These are phyloP conservation scores for Eubasilissa regina DNA, from an alignment of 1,140 invertebrate species.

Conservation along the genomic window DNA sequence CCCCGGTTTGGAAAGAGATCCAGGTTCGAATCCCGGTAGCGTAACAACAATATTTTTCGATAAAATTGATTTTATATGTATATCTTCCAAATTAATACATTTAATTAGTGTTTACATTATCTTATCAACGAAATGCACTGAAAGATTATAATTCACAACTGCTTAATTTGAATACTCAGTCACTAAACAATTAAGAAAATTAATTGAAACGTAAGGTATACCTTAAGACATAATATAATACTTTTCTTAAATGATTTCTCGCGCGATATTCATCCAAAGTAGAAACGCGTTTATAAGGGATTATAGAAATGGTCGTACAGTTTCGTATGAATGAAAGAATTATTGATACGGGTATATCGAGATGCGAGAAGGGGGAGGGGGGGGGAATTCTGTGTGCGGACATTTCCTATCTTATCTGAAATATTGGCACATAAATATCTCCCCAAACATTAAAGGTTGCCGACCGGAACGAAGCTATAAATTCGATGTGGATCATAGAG, in stretches of 20 bases:
- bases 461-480: constrained; percentile 35
- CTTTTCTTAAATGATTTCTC: background rate
- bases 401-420: constrained; percentile 43
- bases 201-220: too few relatives aligned
- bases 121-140: background rate
- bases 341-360: background rate
- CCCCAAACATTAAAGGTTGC: constrained; percentile 47
- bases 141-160: background rate
- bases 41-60: too few relatives aligned
- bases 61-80: too few relatives aligned
- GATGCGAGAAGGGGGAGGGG: background rate
- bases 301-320: background rate
- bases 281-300: background rate
- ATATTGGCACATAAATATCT: constrained; percentile 46
- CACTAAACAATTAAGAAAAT: background rate
- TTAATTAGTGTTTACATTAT: background rate
- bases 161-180: background rate
- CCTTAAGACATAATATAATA: background rate
- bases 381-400: background rate
- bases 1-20: too few relatives aligned
- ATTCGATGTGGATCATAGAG: constrained; percentile 5
- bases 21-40: too few relatives aligned
- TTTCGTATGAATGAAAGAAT: background rate
- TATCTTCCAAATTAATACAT: too few relatives aligned
- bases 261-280: background rate